Percentiles rank a stretch among this genome's conserved stretches.
phyloP scores from a whole-genome alignment of 2,797 vertebrate species.

The Myotis findleyi region DNA sequence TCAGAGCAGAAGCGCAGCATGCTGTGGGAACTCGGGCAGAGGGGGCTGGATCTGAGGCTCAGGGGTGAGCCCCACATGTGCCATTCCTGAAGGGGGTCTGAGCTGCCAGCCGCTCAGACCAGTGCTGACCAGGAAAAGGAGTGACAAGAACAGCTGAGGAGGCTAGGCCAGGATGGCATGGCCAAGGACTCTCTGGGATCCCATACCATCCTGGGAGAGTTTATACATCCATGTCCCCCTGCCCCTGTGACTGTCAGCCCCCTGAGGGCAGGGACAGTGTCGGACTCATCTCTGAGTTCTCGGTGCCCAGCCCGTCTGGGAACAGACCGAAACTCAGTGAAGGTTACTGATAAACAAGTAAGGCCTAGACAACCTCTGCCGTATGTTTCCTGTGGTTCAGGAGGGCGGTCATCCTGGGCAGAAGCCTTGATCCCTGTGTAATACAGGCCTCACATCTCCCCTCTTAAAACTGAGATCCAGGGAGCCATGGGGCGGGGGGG shows the following conservation, averaged over 20 bases:
- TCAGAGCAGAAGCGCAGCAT: accelerated
- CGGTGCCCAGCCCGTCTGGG: neutral
- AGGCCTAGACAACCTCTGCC: neutral
- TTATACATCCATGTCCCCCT: neutral
- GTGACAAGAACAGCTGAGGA: neutral
- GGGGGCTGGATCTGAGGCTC: neutral
- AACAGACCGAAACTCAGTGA: neutral
- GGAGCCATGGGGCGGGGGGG: neutral
- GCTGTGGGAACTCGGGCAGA: too few species aligned
- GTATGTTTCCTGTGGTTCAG: neutral
- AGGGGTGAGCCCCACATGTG: neutral
- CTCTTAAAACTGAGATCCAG: neutral
- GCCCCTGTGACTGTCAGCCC: neutral
- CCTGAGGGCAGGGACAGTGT: neutral
- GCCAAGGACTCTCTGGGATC: neutral
- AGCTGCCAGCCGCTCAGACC: neutral
- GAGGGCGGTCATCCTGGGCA: neutral
- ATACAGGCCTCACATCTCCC: neutral
- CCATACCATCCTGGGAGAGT: neutral
- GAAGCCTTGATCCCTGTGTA: neutral
- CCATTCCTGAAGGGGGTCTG: neutral
- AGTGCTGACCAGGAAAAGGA: neutral
- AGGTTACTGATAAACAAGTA: neutral
- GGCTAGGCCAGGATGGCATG: neutral
- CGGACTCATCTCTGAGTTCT: neutral